Evolutionary conservation across 1,140 invertebrate species (phyloP).

Genomic region (Drosophila ohnishii): DNA sequence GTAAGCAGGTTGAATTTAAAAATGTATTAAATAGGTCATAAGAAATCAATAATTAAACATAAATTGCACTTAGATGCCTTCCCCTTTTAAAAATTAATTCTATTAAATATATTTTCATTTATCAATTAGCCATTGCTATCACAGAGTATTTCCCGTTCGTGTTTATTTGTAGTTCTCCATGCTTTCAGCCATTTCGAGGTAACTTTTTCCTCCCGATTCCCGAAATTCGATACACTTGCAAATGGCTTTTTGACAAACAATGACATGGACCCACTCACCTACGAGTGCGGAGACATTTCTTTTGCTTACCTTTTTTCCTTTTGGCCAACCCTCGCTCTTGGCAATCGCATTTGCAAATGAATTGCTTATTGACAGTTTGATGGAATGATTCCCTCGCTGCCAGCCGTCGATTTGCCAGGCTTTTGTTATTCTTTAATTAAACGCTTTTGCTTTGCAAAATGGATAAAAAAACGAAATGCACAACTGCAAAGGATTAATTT

Average conservation of each 20-base stretch:
- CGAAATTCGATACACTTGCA: slow-evolving; percentile 71
- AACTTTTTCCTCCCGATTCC: slow-evolving; percentile 41
- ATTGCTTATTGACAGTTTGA: slow-evolving; percentile 82
- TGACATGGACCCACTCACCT: slow-evolving; percentile 71
- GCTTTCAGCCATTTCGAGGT: background rate
- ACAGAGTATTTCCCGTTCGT: slow-evolving; percentile 15
- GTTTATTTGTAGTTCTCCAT: background rate
- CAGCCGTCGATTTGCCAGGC: slow-evolving; percentile 47
- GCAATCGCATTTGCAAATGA: slow-evolving; percentile 76
- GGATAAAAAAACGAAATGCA: slow-evolving; percentile 15
- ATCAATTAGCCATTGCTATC: background rate
- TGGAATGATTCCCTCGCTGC: slow-evolving; percentile 65
- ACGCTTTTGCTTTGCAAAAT: slow-evolving; percentile 18
- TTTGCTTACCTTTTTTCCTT: slow-evolving; percentile 31
- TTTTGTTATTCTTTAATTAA: slow-evolving; percentile 80
- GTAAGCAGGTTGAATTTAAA: background rate
- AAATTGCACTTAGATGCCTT: too few species aligned
- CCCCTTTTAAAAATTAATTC: background rate
- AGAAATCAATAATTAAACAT: background rate
- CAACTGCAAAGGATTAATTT: slow-evolving; percentile 29
- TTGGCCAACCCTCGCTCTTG: slow-evolving; percentile 30
- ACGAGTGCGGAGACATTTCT: slow-evolving; percentile 42
- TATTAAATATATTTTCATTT: background rate
- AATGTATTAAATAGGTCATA: background rate
- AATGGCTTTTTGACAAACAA: slow-evolving; percentile 82